Conservation (phyloP, 2,888 invertebrate genomes). For the Chaetogeoica ovagalla region DNA sequence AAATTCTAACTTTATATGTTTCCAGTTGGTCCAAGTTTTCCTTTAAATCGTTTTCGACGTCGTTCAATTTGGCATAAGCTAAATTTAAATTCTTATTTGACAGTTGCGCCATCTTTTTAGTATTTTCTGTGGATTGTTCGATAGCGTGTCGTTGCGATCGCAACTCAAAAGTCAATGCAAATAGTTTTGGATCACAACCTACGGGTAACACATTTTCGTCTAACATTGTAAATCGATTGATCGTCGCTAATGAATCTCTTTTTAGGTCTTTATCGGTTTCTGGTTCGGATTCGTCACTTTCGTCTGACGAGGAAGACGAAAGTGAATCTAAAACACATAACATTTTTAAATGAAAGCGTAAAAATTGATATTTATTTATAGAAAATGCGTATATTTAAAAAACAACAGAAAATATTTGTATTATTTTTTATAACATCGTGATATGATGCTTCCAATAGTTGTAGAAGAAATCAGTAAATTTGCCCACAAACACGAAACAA, state of each 20-base stretch:
- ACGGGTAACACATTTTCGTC: constrained; percentile 74
- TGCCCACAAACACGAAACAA: no score
- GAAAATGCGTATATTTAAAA: no score
- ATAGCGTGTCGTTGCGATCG: constrained; percentile 66
- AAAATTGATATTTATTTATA: no score
- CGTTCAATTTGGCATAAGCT: constrained; percentile 5
- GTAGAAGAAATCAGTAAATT: no score
- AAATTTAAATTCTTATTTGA: constrained; percentile 66
- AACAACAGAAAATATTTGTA: no score
- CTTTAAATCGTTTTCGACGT: constrained; percentile 8
- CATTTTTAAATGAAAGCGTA: no score
- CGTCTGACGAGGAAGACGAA: constrained; percentile 63
- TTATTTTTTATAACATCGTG: no score
- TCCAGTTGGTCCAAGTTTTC: constrained; percentile 7
- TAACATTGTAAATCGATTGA: constrained; percentile 58
- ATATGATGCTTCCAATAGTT: no score
- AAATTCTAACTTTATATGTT: constrained; percentile 8
- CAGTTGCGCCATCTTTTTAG: constrained; percentile 64
- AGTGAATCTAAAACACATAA: constrained; percentile 23
- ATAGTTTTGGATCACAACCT: constrained; percentile 71
- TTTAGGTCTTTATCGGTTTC: constrained; percentile 61
- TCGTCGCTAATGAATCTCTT: constrained; percentile 11
- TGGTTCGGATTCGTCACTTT: constrained; percentile 57
- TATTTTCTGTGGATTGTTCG: constrained; percentile 68
- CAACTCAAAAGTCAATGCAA: constrained; percentile 69